Evolutionary conservation across 1,140 invertebrate genomes (phyloP).

Genomic region (Melipona quadrifasciata): DNA sequence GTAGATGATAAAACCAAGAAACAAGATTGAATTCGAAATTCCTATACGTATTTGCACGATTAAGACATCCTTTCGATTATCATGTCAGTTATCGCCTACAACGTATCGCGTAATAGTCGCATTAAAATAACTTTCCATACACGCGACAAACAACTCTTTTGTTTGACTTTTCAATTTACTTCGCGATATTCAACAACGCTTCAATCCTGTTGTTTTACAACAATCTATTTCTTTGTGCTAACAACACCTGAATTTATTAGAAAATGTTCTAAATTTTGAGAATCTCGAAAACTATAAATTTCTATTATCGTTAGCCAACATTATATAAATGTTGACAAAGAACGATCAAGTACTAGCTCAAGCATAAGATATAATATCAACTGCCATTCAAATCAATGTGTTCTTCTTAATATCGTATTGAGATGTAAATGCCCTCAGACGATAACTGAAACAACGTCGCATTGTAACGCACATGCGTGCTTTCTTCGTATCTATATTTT

Average conservation of each 20-base stretch:
- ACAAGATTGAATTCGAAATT: constrained; percentile 76
- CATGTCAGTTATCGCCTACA: background rate
- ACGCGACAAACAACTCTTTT: background rate
- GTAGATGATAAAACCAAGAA: constrained; percentile 80
- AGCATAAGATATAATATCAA: constrained; percentile 65
- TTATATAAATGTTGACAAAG: background rate
- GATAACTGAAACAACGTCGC: background rate
- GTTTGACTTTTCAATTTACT: background rate
- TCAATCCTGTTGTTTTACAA: background rate
- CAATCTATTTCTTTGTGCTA: background rate
- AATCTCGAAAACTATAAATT: background rate
- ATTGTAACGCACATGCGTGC: background rate
- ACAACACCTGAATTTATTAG: background rate
- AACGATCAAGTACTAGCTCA: constrained; percentile 50
- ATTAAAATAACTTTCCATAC: background rate
- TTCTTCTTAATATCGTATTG: constrained; percentile 47
- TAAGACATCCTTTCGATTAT: background rate
- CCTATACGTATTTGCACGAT: background rate
- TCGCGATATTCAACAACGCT: background rate
- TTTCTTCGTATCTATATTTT: background rate
- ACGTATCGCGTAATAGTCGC: background rate
- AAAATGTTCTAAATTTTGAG: background rate
- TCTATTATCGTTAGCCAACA: background rate
- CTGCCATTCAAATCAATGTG: constrained; percentile 71
- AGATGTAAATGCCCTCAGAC: constrained; percentile 12